These are phyloP conservation scores for Apamea anceps DNA, from an alignment of 2,888 invertebrate genomes.

Conservation along the genomic window DNA sequence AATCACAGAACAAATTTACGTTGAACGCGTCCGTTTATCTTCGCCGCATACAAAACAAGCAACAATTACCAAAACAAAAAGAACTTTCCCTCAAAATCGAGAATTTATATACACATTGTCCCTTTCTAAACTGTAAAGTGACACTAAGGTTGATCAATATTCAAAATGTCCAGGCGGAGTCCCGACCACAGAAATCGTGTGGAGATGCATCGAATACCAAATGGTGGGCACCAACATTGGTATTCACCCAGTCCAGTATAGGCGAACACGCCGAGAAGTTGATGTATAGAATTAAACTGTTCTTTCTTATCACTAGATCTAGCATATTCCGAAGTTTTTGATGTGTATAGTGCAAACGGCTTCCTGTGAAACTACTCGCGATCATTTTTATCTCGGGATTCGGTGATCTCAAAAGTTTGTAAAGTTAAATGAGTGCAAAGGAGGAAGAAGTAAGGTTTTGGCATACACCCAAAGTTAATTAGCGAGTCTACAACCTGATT, in stretches of 20 bases:
- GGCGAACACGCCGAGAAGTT: constrained; percentile 80
- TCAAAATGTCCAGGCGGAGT: constrained; percentile 82
- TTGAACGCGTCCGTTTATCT: constrained; percentile 56
- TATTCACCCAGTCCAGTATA: constrained; percentile 82
- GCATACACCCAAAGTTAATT: too few relatives aligned
- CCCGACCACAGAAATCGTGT: constrained; percentile 88
- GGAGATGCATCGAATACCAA: constrained; percentile 83
- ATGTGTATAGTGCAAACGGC: constrained; percentile 16
- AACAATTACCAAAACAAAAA: constrained; percentile 62
- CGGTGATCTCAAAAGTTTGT: neutral
- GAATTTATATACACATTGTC: constrained; percentile 72
- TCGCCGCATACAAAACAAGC: constrained; percentile 70
- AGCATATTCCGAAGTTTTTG: constrained; percentile 60
- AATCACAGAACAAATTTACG: constrained; percentile 62
- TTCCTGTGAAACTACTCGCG: constrained; percentile 21
- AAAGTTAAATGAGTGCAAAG: neutral
- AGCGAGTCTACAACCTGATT: neutral
- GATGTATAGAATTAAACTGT: constrained; percentile 79
- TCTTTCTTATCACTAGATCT: constrained; percentile 76
- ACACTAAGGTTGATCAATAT: constrained; percentile 82
- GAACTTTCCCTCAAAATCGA: constrained; percentile 81
- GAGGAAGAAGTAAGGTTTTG: neutral
- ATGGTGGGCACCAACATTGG: constrained; percentile 76
- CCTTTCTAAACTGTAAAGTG: constrained; percentile 69
- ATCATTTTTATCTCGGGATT: constrained; percentile 1